phyloP scores from a whole-genome alignment of 2,113 vertebrate genomes.

The Typhlomys cinereus region DNA sequence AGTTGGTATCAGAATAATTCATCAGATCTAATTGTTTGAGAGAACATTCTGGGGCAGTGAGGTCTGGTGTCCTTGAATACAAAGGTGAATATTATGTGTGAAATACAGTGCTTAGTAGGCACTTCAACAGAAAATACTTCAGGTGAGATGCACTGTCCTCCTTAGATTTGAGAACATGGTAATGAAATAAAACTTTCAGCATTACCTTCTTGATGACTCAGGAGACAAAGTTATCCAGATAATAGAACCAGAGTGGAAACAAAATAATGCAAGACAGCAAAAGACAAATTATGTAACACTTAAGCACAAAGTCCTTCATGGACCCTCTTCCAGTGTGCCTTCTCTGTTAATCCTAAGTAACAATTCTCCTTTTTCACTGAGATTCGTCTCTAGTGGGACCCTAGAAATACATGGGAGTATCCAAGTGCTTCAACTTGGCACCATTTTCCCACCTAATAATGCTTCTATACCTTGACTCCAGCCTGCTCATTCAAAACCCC shows the following conservation, averaged over 20 bases:
- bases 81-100: background rate
- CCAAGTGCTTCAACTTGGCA: background rate
- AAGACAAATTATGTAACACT: background rate
- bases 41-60: background rate
- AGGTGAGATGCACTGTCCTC: background rate
- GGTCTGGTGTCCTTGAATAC: background rate
- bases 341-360: background rate
- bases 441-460: background rate
- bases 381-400: background rate
- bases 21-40: slow-evolving; percentile 37
- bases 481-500: background rate
- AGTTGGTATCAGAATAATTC: slow-evolving; percentile 46
- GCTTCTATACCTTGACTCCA: background rate
- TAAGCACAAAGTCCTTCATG: background rate
- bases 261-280: background rate
- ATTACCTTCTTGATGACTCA: background rate
- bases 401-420: too few species aligned
- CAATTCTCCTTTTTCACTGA: background rate
- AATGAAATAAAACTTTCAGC: slow-evolving; percentile 41
- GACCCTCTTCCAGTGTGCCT: background rate
- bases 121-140: slow-evolving; percentile 44
- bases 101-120: background rate
- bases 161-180: background rate
- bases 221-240: background rate
- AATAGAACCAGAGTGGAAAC: background rate